Percentiles rank a stretch among this genome's conserved stretches.
Conservation (phyloP, 2,888 invertebrate species). For the Thalpophila matura region DNA sequence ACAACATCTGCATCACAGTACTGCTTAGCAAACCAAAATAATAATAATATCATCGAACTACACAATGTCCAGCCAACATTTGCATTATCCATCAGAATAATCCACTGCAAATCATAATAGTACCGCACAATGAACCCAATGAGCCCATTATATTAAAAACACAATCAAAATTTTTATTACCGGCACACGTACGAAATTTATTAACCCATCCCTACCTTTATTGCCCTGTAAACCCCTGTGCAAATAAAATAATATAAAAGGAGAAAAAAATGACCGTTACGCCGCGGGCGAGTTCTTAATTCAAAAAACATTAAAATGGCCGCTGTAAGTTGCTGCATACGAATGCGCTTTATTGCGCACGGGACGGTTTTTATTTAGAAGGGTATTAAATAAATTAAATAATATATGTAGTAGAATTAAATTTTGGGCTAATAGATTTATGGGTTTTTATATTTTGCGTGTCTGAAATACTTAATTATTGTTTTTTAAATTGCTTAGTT, state of each 20-base stretch:
- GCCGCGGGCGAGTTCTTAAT: conserved; percentile 71
- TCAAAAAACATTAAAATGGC: conserved; percentile 66
- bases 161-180: conserved; percentile 70
- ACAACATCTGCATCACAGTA: neutral
- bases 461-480: no score
- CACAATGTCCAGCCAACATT: conserved; percentile 23
- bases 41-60: conserved; percentile 14
- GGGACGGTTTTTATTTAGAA: conserved; percentile 28
- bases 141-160: conserved; percentile 63
- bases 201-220: conserved; percentile 77
- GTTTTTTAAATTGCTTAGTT: no score
- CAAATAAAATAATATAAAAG: conserved; percentile 78
- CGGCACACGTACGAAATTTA: conserved; percentile 69
- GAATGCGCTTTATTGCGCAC: conserved; percentile 58
- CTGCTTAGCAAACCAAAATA: neutral
- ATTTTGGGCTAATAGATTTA: conserved; percentile 31
- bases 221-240: conserved; percentile 75
- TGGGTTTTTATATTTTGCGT: no score
- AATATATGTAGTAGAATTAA: conserved; percentile 16
- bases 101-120: conserved; percentile 49
- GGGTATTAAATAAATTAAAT: conserved; percentile 25
- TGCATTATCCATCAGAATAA: conserved; percentile 46
- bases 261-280: conserved; percentile 72
- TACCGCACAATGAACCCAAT: conserved; percentile 59
- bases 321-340: conserved; percentile 57